phyloP scores from a whole-genome alignment of 2,888 invertebrate genomes.

The Ligdia adustata region DNA sequence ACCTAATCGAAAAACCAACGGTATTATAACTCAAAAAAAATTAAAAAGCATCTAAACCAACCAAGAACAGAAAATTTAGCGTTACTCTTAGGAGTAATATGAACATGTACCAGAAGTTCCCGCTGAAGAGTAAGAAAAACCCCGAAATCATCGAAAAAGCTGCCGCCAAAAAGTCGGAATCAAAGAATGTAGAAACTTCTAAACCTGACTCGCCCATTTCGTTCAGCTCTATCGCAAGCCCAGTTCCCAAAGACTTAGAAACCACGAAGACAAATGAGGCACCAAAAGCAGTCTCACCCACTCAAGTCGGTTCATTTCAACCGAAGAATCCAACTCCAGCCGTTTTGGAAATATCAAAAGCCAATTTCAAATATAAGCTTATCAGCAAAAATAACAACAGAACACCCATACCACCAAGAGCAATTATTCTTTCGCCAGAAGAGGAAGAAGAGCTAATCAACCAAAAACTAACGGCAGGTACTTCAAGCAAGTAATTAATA shows the following conservation, averaged over 20 bases:
- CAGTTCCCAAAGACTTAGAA: not conserved
- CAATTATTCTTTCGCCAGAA: too few relatives aligned
- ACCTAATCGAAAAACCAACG: too few relatives aligned
- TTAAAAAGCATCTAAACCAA: too few relatives aligned
- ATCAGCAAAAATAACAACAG: constrained; percentile 8
- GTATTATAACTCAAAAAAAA: too few relatives aligned
- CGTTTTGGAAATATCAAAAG: not conserved
- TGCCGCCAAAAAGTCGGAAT: not conserved
- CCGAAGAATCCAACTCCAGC: not conserved
- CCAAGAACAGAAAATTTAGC: too few relatives aligned
- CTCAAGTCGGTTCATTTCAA: too few relatives aligned
- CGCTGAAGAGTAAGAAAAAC: not conserved
- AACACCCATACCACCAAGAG: not conserved
- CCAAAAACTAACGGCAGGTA: too few relatives aligned
- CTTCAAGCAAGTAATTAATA: too few relatives aligned
- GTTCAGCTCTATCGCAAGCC: too few relatives aligned
- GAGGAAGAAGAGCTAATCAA: too few relatives aligned
- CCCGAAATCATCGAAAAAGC: not conserved
- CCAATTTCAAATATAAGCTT: not conserved
- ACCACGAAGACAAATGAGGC: not conserved
- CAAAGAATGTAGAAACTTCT: not conserved
- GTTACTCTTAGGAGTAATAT: constrained; percentile 8
- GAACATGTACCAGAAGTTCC: constrained; percentile 6
- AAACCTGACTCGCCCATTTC: not conserved
- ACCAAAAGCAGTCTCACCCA: too few relatives aligned